Percentiles rank a stretch among this genome's conserved stretches.
These are phyloP conservation scores for Ameiurus melas DNA, from an alignment of 2,113 vertebrate species.

Conservation along the genomic window DNA sequence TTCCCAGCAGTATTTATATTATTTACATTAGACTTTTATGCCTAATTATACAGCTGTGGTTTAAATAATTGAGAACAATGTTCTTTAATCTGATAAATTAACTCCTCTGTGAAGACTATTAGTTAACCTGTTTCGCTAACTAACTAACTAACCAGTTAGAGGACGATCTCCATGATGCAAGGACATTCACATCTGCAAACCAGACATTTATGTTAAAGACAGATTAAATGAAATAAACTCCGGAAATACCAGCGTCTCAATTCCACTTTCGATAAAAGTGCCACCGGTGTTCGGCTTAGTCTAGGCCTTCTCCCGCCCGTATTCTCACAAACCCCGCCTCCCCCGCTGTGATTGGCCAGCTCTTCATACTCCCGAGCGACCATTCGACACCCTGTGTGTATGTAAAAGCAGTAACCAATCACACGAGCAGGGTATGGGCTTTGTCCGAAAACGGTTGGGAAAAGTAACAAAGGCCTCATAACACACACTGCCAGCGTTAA, in stretches of 20 bases:
- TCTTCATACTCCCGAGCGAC: neutral
- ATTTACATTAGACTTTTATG: neutral
- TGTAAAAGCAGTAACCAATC: neutral
- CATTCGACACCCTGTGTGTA: neutral
- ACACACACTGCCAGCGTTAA: conserved; percentile 27
- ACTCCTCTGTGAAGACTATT: neutral
- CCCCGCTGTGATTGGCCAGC: neutral
- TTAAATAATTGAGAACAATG: neutral
- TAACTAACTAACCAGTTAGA: neutral
- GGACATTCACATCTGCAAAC: neutral
- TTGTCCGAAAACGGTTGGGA: neutral
- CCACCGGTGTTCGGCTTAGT: neutral
- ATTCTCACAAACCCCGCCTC: conserved; percentile 12
- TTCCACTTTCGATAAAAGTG: neutral
- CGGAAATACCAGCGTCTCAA: neutral
- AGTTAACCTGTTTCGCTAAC: neutral
- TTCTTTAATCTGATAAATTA: neutral
- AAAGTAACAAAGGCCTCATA: conserved; percentile 56
- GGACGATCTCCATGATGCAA: too few relatives aligned
- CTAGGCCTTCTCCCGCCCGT: conserved; percentile 22
- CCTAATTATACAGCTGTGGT: neutral
- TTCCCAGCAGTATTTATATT: neutral
- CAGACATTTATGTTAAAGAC: neutral
- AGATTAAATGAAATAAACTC: neutral
- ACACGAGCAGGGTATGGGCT: neutral